Evolutionary conservation across 2,797 vertebrate genomes (phyloP).

Genomic region (Phrynocephalus vlangalii): DNA sequence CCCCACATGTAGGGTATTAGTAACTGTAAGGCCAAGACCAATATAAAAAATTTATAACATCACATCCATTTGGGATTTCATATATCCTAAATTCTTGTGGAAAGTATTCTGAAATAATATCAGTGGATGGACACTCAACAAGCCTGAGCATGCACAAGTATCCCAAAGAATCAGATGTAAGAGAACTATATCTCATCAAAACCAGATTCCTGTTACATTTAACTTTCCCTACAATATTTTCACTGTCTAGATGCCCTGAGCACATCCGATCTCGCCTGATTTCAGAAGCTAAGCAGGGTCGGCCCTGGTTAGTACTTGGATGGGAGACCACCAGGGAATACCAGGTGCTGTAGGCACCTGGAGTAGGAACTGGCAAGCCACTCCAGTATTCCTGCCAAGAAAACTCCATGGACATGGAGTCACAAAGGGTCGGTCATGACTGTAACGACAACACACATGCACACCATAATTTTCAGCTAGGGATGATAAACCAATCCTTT

Average conservation of each 20-base stretch:
- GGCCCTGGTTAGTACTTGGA: too few relatives aligned
- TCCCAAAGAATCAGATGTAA: neutral
- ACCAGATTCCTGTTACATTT: neutral
- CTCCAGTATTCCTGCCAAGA: too few relatives aligned
- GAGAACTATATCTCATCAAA: neutral
- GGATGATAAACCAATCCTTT: neutral
- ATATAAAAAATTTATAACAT: neutral
- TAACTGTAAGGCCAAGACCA: neutral
- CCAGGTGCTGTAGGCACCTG: too few relatives aligned
- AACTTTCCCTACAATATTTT: neutral
- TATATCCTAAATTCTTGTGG: neutral
- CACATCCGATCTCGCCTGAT: too few relatives aligned
- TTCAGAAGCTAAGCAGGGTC: too few relatives aligned
- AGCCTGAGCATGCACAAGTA: neutral
- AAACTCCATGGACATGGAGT: too few relatives aligned
- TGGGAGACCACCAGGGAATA: too few relatives aligned
- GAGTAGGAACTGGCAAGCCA: too few relatives aligned
- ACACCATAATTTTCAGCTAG: neutral
- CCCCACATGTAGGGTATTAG: neutral
- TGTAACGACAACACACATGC: too few relatives aligned
- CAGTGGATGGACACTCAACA: neutral
- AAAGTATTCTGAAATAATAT: neutral
- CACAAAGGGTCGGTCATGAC: too few relatives aligned
- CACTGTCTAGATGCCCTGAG: too few relatives aligned
- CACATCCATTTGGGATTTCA: neutral